Evolutionary conservation across 1,140 invertebrate species (phyloP).

Genomic region (Drosophila lacertosa): DNA sequence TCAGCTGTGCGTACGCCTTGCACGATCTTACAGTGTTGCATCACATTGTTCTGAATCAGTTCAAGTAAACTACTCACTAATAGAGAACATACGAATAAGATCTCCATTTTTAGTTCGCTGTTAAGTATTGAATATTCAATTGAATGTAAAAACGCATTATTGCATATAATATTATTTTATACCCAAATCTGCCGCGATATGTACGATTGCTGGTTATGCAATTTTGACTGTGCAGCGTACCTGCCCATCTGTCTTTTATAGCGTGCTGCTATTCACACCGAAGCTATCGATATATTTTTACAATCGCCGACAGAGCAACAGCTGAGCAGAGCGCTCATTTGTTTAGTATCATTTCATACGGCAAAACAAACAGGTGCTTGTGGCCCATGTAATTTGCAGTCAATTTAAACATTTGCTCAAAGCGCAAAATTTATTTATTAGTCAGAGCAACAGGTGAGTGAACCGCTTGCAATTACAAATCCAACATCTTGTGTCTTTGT

Average conservation of each 20-base stretch:
- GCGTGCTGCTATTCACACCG: constrained; percentile 7
- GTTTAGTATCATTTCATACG: constrained; percentile 23
- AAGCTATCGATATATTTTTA: constrained; percentile 18
- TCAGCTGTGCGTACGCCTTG: background rate
- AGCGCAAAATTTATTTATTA: constrained; percentile 6
- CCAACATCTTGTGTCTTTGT: background rate
- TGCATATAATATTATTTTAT: no score
- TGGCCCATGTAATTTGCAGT: background rate
- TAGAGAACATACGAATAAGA: no score
- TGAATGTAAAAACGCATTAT: no score
- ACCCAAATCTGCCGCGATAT: no score
- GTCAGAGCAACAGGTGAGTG: constrained; percentile 26
- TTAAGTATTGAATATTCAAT: no score
- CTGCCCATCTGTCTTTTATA: background rate
- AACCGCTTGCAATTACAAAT: background rate
- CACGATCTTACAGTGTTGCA: background rate
- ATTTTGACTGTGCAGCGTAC: background rate
- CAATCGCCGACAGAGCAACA: constrained; percentile 17
- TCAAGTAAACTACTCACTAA: no score
- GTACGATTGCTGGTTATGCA: no score
- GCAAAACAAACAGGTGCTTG: constrained; percentile 20
- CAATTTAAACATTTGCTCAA: background rate
- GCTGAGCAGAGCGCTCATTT: constrained; percentile 39
- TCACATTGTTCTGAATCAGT: no score
- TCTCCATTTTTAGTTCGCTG: no score